Conservation (phyloP, 2,888 invertebrate species). For the Chrysodeixis includens region DNA sequence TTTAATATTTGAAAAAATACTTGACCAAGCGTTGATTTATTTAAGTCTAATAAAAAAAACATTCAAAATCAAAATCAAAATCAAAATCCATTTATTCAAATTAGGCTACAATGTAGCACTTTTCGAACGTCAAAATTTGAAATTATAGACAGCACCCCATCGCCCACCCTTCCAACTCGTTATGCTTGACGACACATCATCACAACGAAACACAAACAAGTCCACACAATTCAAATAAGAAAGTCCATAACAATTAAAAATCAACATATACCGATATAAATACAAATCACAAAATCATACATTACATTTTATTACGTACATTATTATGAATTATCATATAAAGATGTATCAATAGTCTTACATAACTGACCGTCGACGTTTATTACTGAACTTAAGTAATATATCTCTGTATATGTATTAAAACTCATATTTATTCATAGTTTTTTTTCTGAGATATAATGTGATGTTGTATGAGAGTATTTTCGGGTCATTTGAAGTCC, state of each 20-base stretch:
- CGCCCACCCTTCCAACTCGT: too few species aligned
- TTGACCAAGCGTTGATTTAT: too few species aligned
- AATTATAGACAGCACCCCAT: too few species aligned
- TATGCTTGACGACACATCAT: too few species aligned
- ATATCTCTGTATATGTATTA: constrained; percentile 39
- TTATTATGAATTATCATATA: constrained; percentile 34
- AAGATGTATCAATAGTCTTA: constrained; percentile 36
- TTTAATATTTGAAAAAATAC: too few species aligned
- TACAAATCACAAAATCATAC: constrained; percentile 24
- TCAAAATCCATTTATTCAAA: too few species aligned
- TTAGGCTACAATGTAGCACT: too few species aligned
- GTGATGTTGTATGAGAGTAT: constrained; percentile 25
- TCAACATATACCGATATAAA: constrained; percentile 22
- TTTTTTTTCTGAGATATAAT: constrained; percentile 44
- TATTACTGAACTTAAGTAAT: constrained; percentile 35
- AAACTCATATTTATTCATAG: constrained; percentile 57
- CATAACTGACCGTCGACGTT: constrained; percentile 34
- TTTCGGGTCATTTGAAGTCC: constrained; percentile 34
- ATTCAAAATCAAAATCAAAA: too few species aligned
- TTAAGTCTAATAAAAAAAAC: too few species aligned
- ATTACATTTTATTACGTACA: constrained; percentile 35
- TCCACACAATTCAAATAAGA: background rate
- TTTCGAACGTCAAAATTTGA: too few species aligned
- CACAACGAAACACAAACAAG: background rate
- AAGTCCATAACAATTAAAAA: background rate